phyloP scores from a whole-genome alignment of 2,797 vertebrate genomes.

The Acanthopagrus latus region DNA sequence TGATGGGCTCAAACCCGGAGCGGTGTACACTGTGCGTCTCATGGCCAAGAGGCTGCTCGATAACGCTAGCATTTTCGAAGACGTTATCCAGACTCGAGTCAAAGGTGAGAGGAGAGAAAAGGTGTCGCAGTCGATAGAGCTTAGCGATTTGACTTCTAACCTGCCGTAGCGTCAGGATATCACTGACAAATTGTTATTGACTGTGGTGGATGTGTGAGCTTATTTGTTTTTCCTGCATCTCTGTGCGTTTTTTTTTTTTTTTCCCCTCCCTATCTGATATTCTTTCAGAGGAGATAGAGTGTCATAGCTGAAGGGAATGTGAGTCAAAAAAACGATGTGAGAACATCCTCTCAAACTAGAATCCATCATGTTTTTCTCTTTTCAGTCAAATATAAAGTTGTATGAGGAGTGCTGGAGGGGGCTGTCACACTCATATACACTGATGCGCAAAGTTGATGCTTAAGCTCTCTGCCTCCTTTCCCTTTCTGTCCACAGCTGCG shows the following conservation, averaged over 20 bases:
- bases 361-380: conserved; percentile 45
- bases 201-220: conserved; percentile 30
- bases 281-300: conserved; percentile 34
- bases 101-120: conserved; percentile 89
- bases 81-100: conserved; percentile 93
- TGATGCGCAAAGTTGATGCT: not conserved
- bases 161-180: not conserved
- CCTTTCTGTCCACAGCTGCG: conserved; percentile 76
- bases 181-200: conserved; percentile 13
- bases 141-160: conserved; percentile 31
- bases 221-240: conserved; percentile 19
- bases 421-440: conserved; percentile 25
- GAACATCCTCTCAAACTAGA: conserved; percentile 47
- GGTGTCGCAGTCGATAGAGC: conserved; percentile 27
- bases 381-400: conserved; percentile 47
- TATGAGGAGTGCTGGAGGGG: conserved; percentile 29
- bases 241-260: conserved; percentile 23
- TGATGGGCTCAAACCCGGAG: conserved; percentile 90
- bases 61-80: conserved; percentile 96
- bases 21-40: conserved; percentile 91
- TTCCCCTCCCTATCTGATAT: conserved; percentile 11
- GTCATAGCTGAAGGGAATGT: conserved; percentile 44
- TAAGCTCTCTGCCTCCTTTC: conserved; percentile 34
- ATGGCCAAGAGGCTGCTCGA: conserved; percentile 91
- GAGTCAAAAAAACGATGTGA: conserved; percentile 36